Base-by-base conservation (phyloP, 2,113 vertebrate genomes). In the Rana temporaria region DNA sequence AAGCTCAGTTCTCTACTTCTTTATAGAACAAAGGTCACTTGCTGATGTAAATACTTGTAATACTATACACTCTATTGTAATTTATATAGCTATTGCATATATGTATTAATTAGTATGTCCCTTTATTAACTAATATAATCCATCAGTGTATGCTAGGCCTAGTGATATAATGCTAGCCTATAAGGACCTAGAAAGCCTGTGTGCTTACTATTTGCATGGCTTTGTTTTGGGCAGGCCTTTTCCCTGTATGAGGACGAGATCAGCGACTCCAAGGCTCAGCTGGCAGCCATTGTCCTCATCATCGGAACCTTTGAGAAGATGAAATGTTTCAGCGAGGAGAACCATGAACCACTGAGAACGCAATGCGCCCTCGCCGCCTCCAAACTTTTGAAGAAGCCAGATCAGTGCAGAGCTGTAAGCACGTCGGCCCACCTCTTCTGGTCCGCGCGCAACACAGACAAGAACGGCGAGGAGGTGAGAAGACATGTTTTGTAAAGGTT, bases 241-340 rank as follows among this genome's bases (percentile, higher is more conserved):
- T 99, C 98, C 53, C 91, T 99, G 1, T 99, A 99, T 55, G 98
- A 99, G 90, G 98, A 99, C 81, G 98, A 99, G 92, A 99, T 99
- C 90, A 98, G 98, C 73, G 98, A 99, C 90, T 99, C 98, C 19
- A 99, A 99, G 91, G 98, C 98, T 32, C 98, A 99, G 91, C 88
- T 99, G 88, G 98, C 98, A n/a, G 98, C 98, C 79, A 99, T 99
- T 88, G 99, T 97, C 0, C 91, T 99, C 85, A 99, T 99, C 89
- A 99, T 99, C 62, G 98, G 98, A 19, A 99, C 98, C 1, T 98
- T 99, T 82, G 98, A 99, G 90, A 93, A 96, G 32, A 98, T 96
- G 92, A 94, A 93, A 32, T 99, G 98, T 85, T 99, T 99, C 93
- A 97, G 97, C 38, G 98, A 99, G 86, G 98, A 99, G 85, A 99